Conservation (phyloP, 2,888 invertebrate species). For the Tridacna crocea region DNA sequence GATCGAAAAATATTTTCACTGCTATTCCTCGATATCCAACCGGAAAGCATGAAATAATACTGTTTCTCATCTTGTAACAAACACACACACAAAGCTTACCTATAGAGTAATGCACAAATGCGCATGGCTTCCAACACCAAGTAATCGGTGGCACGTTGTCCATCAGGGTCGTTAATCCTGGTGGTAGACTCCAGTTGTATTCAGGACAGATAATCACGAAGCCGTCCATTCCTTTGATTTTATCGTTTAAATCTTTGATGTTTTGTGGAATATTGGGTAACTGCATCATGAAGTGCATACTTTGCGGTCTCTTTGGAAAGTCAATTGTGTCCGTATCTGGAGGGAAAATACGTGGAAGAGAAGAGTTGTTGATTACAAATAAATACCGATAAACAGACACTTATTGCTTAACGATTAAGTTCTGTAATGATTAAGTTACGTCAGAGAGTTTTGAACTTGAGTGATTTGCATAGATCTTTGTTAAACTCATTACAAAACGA, state of each 20-base stretch:
- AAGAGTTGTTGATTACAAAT: too few species aligned
- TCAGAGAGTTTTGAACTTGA: too few species aligned
- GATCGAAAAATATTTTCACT: too few species aligned
- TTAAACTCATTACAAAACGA: too few species aligned
- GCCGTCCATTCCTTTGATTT: slow-evolving; percentile 28
- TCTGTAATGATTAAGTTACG: too few species aligned
- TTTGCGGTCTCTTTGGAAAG: slow-evolving; percentile 31
- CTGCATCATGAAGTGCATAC: slow-evolving; percentile 31
- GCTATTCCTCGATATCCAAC: too few species aligned
- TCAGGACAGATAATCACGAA: slow-evolving; percentile 40
- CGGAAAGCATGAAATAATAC: too few species aligned
- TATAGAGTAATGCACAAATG: slow-evolving; percentile 36
- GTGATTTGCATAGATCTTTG: too few species aligned
- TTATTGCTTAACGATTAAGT: too few species aligned
- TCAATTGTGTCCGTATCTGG: slow-evolving; percentile 29
- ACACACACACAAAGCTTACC: slow-evolving; percentile 25
- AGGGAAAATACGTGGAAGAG: background rate
- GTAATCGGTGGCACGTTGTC: slow-evolving; percentile 39
- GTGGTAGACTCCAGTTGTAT: slow-evolving; percentile 46
- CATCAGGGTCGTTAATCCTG: slow-evolving; percentile 32
- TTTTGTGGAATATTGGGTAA: slow-evolving; percentile 26
- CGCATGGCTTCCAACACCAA: slow-evolving; percentile 40
- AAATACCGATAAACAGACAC: too few species aligned
- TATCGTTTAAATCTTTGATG: slow-evolving; percentile 35
- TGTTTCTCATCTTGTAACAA: too few species aligned